Base-by-base conservation (phyloP, 2,888 invertebrate species). In the Eurytoma adleriae region DNA sequence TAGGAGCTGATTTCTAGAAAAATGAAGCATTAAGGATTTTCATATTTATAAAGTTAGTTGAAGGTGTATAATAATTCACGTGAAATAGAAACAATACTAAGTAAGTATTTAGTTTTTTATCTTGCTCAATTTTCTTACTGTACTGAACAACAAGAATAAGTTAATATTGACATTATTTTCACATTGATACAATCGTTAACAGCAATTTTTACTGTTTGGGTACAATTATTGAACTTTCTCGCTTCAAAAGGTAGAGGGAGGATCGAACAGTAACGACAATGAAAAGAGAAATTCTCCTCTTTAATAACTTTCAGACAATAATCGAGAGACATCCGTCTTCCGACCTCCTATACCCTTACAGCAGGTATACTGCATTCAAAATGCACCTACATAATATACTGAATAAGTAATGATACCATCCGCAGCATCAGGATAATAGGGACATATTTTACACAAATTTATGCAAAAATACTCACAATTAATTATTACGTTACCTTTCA, bases 361-460 rank as follows among this genome's bases (percentile, higher is more conserved):
- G 24, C 18, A n/a, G 10, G 50, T 61, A 20, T 12, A 54, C 13
- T 10, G 69, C 70, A 70, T 24, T 61, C 18, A 68, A 59, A 68
- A 83, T 81, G 76, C 83, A 79, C 79, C 82, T 83, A 83, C 83
- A 62, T 54, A 62, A 62, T 72, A 52, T 62, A 62, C 52, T 62
- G n/a, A 0, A 12, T 50, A 54, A 18, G 27, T 72, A 72, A 72
- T 72, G 27, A 54, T 7, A 18, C n/a, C 13, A 27, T n/a, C 14
- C 20, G 10, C 16, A 30, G 27, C 16, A n/a, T n/a, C n/a, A n/a
- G n/a, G 27, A 27, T 62, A 62, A 62, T 62, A 62, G 62, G n/a
- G n/a, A n/a, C 40, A 7, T 5, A 40, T 4, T 40, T 7, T 40
- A 4, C 40, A 40, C 7, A 4, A 40, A 40, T 40, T 40, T 40